A percentile compares a stretch with the other conserved stretches of the same genome.
phyloP scores from a whole-genome alignment of 2,888 invertebrate species.

The Cepaea hortensis region DNA sequence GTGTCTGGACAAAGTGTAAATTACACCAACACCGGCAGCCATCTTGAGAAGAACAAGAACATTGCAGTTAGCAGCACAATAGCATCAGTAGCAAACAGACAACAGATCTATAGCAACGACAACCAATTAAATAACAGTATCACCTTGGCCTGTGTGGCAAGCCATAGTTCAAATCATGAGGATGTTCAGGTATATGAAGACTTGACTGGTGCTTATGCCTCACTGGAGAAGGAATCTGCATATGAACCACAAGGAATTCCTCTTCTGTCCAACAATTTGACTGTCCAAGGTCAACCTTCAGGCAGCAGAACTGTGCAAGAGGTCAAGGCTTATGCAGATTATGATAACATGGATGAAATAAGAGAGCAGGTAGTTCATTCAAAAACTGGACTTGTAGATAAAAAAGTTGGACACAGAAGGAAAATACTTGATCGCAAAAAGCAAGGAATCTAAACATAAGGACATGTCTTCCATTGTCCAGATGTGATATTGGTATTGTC shows the following conservation, averaged over 20 bases:
- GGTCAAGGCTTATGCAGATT: neutral
- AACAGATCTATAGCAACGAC: neutral
- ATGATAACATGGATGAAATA: neutral
- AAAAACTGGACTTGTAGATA: neutral
- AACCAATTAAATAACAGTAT: too few relatives aligned
- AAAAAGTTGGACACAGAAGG: slow-evolving; percentile 17
- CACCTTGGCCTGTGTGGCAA: neutral
- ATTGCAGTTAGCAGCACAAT: neutral
- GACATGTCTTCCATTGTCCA: neutral
- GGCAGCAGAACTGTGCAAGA: neutral
- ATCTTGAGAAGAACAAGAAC: neutral
- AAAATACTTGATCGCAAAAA: neutral
- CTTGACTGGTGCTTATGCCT: neutral
- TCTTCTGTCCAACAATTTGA: neutral
- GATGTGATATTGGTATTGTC: too few relatives aligned
- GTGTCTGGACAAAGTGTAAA: neutral
- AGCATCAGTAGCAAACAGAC: neutral
- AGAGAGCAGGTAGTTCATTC: neutral
- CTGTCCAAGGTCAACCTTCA: neutral
- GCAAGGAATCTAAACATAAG: neutral
- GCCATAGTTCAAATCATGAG: neutral
- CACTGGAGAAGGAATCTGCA: neutral
- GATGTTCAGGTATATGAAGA: neutral
- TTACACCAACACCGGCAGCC: neutral
- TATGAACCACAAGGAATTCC: neutral